phyloP scores from a whole-genome alignment of 2,113 vertebrate genomes.

The Spea multiplicata region DNA sequence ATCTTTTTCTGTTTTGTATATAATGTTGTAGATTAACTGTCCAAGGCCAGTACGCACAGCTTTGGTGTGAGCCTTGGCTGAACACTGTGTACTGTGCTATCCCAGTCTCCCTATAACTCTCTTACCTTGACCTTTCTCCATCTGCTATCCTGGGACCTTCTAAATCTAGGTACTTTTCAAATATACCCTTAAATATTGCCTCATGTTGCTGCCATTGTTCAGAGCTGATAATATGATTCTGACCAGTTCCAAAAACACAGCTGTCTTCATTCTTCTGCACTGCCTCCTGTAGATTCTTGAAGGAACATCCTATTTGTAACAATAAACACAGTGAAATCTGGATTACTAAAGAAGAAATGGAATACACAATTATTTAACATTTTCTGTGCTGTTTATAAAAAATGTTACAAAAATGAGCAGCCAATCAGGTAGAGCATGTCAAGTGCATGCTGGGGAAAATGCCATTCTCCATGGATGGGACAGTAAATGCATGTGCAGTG shows the following conservation, averaged over 20 bases:
- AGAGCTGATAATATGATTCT: constrained; percentile 67
- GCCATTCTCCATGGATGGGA: no score
- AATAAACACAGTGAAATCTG: no score
- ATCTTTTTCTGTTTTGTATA: not conserved
- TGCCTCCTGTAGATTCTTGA: constrained; percentile 63
- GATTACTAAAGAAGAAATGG: no score
- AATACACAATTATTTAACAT: no score
- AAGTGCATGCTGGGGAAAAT: no score
- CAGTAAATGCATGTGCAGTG: no score
- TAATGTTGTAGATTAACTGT: not conserved
- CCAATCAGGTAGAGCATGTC: no score
- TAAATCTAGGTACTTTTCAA: constrained; percentile 50
- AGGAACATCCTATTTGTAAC: constrained; percentile 56
- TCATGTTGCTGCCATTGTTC: constrained; percentile 61
- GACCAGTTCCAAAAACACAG: constrained; percentile 64
- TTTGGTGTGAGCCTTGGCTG: not conserved
- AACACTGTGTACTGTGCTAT: not conserved
- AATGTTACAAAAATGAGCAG: no score
- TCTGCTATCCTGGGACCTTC: constrained; percentile 47
- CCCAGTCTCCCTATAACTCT: not conserved
- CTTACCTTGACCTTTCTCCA: constrained; percentile 61
- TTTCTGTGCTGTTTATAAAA: no score
- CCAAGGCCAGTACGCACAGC: not conserved
- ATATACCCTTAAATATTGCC: constrained; percentile 57
- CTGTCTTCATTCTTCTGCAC: constrained; percentile 61